Evolutionary conservation across 2,888 invertebrate species (phyloP), one percentile per base, ranked within the genome.

Genomic region (Netelia virgata): DNA sequence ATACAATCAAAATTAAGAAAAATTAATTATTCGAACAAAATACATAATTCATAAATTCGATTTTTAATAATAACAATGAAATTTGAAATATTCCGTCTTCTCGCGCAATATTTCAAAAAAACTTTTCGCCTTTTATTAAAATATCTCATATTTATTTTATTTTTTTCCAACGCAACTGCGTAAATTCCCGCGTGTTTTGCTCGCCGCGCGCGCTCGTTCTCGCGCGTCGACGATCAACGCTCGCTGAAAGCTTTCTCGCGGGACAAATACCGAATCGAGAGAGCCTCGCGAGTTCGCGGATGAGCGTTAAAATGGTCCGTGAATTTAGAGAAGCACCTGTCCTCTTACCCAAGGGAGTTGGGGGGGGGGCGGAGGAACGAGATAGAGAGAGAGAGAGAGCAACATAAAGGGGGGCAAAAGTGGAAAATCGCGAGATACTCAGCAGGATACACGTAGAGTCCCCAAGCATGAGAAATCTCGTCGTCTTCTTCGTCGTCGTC

Each of bases 401-500:
- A 28, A 61, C 16, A 0, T 47, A 73, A 47, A 55, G 55, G 11
- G 55, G n/a, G 55, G 23, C 23, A 73, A 18, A 66, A 53, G 57
- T 50, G 83, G 73, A 57, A 64, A 64, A 68, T 53, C 14, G 64
- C 47, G 69, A 79, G 64, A 86, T 57, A 81, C 83, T 80, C 68
- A 23, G 66, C 77, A 64, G 74, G 77, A 74, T 77, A 69, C 74
- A 59, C 74, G 59, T 70, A 78, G 69, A 84, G 77, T 64, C 64
- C 66, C 70, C 78, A 16, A 72, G 75, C 74, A 55, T 59, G 75
- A 76, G 72, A 78, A 82, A 75, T 14, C 57, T 79, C 77, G 77
- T 72, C 76, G 59, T 68, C 69, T 36, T 72, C 82, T 84, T 83
- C 85, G 86, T 87, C 86, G 88, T 87, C 84, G 88, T 90, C 91